A percentile compares a stretch with the other conserved stretches of the same genome.
Evolutionary conservation across 2,888 invertebrate genomes (phyloP).

Genomic region (Rotaria magnacalcarata): DNA sequence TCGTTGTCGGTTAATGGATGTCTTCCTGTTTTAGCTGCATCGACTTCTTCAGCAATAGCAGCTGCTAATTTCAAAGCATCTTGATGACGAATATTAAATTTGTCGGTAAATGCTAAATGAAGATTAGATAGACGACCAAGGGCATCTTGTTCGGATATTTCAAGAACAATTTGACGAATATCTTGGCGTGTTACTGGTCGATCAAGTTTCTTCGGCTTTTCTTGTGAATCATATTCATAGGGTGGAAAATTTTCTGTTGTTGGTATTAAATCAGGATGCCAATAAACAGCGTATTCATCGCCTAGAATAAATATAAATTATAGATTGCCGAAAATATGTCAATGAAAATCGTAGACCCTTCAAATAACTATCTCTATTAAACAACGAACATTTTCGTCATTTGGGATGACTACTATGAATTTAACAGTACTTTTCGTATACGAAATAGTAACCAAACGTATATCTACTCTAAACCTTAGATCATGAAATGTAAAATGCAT

Average conservation of each 20-base stretch:
- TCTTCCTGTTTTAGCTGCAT: constrained; percentile 19
- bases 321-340: too few species aligned
- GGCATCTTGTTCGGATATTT: background rate
- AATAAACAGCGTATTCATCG: constrained; percentile 36
- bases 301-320: background rate
- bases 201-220: constrained; percentile 28
- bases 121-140: constrained; percentile 27
- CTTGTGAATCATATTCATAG: constrained; percentile 25
- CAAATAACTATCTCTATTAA: too few species aligned
- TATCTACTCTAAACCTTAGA: too few species aligned
- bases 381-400: too few species aligned
- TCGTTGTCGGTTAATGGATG: background rate
- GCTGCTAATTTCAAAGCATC: background rate
- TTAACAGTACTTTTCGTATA: too few species aligned
- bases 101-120: background rate
- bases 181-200: constrained; percentile 16
- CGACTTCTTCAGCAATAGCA: constrained; percentile 23
- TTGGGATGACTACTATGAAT: too few species aligned
- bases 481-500: too few species aligned
- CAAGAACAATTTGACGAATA: background rate
- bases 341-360: too few species aligned
- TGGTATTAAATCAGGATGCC: constrained; percentile 15
- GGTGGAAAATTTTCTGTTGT: constrained; percentile 26
- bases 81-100: background rate
- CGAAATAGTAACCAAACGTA: too few species aligned